A percentile compares a stretch with the other conserved stretches of the same genome.
Conservation (phyloP, 2,797 vertebrate genomes). For the Anguilla megastoma region DNA sequence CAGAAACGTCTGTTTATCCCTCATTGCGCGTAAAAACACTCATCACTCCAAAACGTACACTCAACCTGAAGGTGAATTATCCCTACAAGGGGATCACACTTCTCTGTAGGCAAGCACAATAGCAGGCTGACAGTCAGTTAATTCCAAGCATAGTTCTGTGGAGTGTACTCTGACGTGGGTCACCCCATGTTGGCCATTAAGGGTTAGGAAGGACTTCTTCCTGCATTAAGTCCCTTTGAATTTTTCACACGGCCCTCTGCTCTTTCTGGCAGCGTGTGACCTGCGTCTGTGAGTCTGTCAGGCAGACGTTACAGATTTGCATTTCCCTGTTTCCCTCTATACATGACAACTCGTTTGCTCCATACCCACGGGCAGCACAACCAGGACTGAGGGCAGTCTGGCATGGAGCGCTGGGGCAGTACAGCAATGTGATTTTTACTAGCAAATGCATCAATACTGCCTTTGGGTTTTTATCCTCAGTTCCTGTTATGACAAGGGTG, state of each 20-base stretch:
- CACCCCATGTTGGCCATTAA: slow-evolving; percentile 48
- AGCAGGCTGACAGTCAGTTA: slow-evolving; percentile 51
- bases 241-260: slow-evolving; percentile 55
- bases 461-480: neutral
- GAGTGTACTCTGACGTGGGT: slow-evolving; percentile 45
- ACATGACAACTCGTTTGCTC: slow-evolving; percentile 65
- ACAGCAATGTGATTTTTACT: slow-evolving; percentile 13
- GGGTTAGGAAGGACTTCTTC: slow-evolving; percentile 51
- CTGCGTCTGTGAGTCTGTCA: slow-evolving; percentile 68
- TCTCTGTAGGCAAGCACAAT: neutral
- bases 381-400: slow-evolving; percentile 44
- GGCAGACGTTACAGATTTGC: slow-evolving; percentile 70
- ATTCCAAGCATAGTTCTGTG: slow-evolving; percentile 51
- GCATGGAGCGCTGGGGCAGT: slow-evolving; percentile 46
- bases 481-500: neutral
- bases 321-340: slow-evolving; percentile 53
- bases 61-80: neutral
- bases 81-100: neutral
- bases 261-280: slow-evolving; percentile 61
- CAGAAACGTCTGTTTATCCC: neutral
- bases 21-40: neutral
- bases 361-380: slow-evolving; percentile 42
- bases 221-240: slow-evolving; percentile 59
- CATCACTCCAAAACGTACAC: neutral
- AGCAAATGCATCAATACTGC: slow-evolving; percentile 23